phyloP scores from a whole-genome alignment of 2,888 invertebrate species.

The Tethea ocularis region DNA sequence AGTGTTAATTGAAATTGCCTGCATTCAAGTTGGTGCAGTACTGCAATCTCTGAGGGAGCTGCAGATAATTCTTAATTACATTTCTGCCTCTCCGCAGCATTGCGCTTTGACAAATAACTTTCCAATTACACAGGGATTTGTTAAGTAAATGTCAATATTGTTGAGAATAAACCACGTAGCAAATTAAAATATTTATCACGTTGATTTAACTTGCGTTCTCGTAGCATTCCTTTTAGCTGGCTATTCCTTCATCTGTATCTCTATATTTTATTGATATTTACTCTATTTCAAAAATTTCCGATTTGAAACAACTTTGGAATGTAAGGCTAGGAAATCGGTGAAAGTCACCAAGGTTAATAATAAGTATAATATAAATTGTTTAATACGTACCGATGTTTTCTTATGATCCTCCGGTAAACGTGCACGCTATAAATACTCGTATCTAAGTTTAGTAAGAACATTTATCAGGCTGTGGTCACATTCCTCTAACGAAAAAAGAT shows the following conservation, averaged over 20 bases:
- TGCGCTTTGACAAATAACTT: constrained; percentile 11
- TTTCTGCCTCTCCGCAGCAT: constrained; percentile 8
- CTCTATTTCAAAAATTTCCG: no score
- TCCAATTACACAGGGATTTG: constrained; percentile 4
- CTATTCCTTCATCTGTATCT: not conserved
- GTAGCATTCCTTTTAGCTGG: not conserved
- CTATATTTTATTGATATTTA: not conserved
- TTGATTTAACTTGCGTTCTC: not conserved
- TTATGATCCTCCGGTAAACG: not conserved
- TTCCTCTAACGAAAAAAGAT: constrained; percentile 62
- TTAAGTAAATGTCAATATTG: constrained; percentile 1
- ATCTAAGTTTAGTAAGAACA: constrained; percentile 45
- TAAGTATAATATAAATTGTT: not conserved
- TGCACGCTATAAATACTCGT: constrained; percentile 2
- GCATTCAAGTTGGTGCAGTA: constrained; percentile 14
- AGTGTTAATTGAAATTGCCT: constrained; percentile 25
- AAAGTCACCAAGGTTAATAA: not conserved
- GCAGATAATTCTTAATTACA: constrained; percentile 16
- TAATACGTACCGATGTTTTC: no score
- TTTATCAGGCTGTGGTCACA: constrained; percentile 51
- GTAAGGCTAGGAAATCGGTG: not conserved
- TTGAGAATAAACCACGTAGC: not conserved
- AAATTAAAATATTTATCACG: constrained; percentile 4
- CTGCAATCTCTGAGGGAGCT: constrained; percentile 12
- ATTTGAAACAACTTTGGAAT: no score